A percentile compares a stretch with the other conserved stretches of the same genome.
phyloP scores from a whole-genome alignment of 1,140 invertebrate species.

The Lepeophtheirus salmonis region DNA sequence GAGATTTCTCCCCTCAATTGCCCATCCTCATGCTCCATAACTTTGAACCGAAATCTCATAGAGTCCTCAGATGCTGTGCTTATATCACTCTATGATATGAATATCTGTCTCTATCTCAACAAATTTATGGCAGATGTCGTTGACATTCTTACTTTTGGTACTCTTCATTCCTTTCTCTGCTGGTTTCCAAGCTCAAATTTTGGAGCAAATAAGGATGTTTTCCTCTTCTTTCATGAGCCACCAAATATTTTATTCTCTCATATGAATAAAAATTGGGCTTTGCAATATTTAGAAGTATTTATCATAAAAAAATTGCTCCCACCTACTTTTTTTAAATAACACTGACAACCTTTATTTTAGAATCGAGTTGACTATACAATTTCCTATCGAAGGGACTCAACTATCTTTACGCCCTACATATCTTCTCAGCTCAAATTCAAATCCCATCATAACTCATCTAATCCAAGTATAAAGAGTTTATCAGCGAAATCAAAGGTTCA shows the following conservation, averaged over 20 bases:
- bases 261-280: background rate
- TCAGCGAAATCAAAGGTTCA: background rate
- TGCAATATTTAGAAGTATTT: background rate
- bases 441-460: background rate
- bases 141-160: background rate
- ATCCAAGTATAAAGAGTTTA: background rate
- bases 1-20: background rate
- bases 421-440: background rate
- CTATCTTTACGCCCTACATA: background rate
- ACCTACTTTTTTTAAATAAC: too few species aligned
- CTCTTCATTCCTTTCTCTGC: background rate
- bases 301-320: too few species aligned
- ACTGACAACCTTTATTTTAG: too few species aligned
- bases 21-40: background rate
- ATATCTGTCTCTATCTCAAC: background rate
- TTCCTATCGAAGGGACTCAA: background rate
- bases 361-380: background rate
- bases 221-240: background rate
- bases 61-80: background rate
- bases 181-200: background rate
- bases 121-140: background rate
- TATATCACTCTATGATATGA: background rate
- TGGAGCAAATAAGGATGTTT: background rate
- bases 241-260: background rate
- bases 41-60: background rate